A percentile compares a stretch with the other conserved stretches of the same genome.
Evolutionary conservation across 2,888 invertebrate species (phyloP).

Genomic region (Dicyrtomina minuta): DNA sequence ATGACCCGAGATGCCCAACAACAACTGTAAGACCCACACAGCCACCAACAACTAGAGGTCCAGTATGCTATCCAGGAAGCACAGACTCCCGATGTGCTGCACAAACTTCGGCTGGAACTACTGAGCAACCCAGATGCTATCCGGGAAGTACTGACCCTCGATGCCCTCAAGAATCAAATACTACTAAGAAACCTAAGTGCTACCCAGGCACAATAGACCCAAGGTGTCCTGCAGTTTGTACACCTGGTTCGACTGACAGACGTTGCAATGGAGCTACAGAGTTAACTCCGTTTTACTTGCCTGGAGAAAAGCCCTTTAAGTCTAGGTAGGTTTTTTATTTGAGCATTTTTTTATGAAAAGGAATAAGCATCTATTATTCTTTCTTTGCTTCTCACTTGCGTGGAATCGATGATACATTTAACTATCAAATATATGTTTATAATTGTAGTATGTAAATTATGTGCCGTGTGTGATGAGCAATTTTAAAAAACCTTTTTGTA

Average conservation of each 20-base stretch:
- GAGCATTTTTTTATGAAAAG: no score
- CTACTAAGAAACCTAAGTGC: slow-evolving; percentile 33
- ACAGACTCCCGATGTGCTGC: slow-evolving; percentile 42
- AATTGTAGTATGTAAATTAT: no score
- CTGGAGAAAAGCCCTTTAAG: slow-evolving; percentile 9
- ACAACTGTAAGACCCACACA: slow-evolving; percentile 4
- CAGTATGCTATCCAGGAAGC: slow-evolving; percentile 55
- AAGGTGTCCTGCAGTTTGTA: slow-evolving; percentile 52
- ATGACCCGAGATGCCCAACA: background rate
- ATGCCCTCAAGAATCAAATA: slow-evolving; percentile 34
- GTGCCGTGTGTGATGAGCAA: no score
- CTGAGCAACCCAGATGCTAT: slow-evolving; percentile 54
- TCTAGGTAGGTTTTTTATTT: no score
- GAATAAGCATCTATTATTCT: no score
- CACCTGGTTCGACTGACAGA: slow-evolving; percentile 54
- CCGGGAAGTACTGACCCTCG: slow-evolving; percentile 55
- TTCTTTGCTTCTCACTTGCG: no score
- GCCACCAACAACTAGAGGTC: slow-evolving; percentile 20
- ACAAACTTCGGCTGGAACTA: slow-evolving; percentile 46
- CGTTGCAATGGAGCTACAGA: slow-evolving; percentile 34
- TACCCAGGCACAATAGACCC: slow-evolving; percentile 44
- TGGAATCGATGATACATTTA: no score
- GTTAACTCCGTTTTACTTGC: background rate
- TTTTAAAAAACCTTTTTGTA: no score
- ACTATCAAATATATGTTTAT: no score